Evolutionary conservation across 2,797 vertebrate species (phyloP).

Genomic region (Coracias cyanogaster): DNA sequence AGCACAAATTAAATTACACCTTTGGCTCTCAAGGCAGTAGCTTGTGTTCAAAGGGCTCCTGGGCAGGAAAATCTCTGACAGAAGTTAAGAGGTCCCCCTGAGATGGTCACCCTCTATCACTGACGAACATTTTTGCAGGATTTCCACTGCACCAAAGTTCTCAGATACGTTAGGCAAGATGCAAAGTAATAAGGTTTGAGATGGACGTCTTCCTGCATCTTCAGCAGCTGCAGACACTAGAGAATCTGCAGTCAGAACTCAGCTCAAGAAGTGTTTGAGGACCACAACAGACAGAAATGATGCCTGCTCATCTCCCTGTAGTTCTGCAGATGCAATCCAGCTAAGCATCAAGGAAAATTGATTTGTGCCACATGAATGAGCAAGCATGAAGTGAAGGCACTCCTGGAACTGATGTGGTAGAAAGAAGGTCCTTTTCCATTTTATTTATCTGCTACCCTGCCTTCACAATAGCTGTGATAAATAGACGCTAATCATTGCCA

Average conservation of each 20-base stretch:
- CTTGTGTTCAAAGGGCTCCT: background rate
- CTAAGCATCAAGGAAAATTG: background rate
- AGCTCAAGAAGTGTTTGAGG: background rate
- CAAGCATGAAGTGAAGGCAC: background rate
- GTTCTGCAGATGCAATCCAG: background rate
- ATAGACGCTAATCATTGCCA: background rate
- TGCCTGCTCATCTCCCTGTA: background rate
- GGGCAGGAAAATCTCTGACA: background rate
- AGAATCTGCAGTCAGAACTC: background rate
- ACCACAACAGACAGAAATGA: background rate
- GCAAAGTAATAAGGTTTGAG: background rate
- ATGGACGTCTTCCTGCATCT: background rate
- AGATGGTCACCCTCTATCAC: background rate
- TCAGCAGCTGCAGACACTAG: background rate
- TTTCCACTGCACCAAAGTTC: background rate
- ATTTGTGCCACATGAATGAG: background rate
- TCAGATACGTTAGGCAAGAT: background rate
- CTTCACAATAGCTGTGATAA: background rate
- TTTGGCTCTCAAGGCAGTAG: background rate
- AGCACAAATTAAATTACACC: background rate
- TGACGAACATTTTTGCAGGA: background rate
- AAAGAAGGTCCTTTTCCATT: background rate
- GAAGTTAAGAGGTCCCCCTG: background rate
- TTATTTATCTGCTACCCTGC: background rate
- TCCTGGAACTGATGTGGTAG: background rate